Conservation (phyloP, 2,797 vertebrate species). For the Poecile montanus region DNA sequence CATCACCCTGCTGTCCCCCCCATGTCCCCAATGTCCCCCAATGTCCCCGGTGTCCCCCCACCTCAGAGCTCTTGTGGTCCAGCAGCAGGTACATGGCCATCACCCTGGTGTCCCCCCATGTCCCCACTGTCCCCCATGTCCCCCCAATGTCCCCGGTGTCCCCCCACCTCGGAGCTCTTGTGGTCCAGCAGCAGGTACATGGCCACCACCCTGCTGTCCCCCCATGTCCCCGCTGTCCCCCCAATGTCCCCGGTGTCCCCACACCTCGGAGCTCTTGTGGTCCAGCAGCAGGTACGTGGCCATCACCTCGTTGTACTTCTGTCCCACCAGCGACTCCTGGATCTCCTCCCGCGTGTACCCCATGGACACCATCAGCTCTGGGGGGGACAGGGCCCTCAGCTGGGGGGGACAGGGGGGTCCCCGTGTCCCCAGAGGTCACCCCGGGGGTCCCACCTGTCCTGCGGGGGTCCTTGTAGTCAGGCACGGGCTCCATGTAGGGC, state of each 20-base stretch:
- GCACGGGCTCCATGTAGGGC: constrained; percentile 90
- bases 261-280: constrained; percentile 92
- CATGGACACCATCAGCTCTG: constrained; percentile 95
- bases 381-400: background rate
- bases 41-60: too few species aligned
- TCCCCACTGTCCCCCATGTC: too few species aligned
- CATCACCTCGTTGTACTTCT: constrained; percentile 96
- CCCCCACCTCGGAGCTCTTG: too few species aligned
- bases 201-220: too few species aligned
- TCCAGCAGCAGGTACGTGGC: constrained; percentile 94
- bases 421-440: rapidly evolving
- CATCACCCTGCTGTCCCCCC: too few species aligned
- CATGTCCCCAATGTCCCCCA: background rate
- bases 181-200: too few species aligned
- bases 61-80: too few species aligned
- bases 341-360: constrained; percentile 92
- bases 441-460: constrained; percentile 84
- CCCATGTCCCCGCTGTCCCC: background rate
- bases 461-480: constrained; percentile 93
- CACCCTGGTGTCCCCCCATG: too few species aligned
- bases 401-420: background rate
- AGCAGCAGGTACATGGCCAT: too few species aligned
- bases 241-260: background rate
- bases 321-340: constrained; percentile 90
- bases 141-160: too few species aligned